Base-by-base conservation (phyloP, 2,797 vertebrate species). In the Tympanoctomys barrerae region DNA sequence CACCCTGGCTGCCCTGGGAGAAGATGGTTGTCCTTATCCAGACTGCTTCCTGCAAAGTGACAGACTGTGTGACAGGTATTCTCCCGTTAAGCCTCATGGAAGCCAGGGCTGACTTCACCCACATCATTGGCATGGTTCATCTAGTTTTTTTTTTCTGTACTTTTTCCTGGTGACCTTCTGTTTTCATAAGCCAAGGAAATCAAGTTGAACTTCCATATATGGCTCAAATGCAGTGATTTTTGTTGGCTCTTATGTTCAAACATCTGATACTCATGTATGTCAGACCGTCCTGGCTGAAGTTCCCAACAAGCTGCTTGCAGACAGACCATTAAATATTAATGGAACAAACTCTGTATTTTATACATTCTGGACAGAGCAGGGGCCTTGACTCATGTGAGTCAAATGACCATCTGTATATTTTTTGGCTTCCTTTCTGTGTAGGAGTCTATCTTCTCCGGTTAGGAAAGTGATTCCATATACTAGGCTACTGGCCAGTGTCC, bases 101-200 rank as follows among this genome's bases (percentile, higher is more conserved):
- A 80, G 22, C 62, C 49, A 22, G 7, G 24, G 42, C 82, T 70
- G 82, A 66, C 2, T 0, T 11, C 68, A 59, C n/a, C 54, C 77
- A 36, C 61, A 14, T 61, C n/a, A 10, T 86, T 33, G 82, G 80
- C 28, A 68, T 42, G 16, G 8, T 81, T 73, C 18, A 24, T 59
- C 59, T 84, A 62, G 10, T 88, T 57, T 61, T 59, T 28, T 68
- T 79, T 64, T 85, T 80, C 8, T 91, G 62, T 85, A 11, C 33
- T 12, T 82, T 92, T 77, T 91, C 71, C 52, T 52, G 89, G 78
- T 94, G 68, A 96, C 33, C 97, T 97, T 97, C 97, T 94, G 97
- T 96, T 92, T 94, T 36, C 52, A 13, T 94, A 92, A 88, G 64
- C 31, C 81, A 94, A 95, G 84, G 92, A 87, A 89, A 93, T 91